Evolutionary conservation across 1,140 invertebrate genomes (phyloP), one percentile per base, ranked within the genome.

Genomic region (Ips typographus): DNA sequence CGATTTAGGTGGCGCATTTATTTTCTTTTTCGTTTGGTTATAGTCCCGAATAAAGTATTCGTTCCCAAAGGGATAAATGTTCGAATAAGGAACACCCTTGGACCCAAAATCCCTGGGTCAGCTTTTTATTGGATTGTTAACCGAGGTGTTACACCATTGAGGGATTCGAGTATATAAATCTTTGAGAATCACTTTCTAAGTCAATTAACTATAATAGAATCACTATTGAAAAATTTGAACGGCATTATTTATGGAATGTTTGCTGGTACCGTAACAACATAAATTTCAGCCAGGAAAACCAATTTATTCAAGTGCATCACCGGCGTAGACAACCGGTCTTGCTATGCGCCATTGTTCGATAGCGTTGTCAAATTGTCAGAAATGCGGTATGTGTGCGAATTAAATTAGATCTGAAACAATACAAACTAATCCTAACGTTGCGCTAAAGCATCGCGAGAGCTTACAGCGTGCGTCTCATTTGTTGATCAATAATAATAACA

Each of bases 401-500:
- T 55, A 55, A 55, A 55, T 55, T 55, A 55, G 52, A 55, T 5
- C 52, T 55, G 52, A 55, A 55, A 55, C 52, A 55, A 55, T 55
- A 36, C 52, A 38, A 37, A 36, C 37, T 55, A 38, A 55, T 55
- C 37, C 52, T 36, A 55, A 55, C 37, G 52, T 55, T 55, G 52
- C 52, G 37, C 4, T n/a, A 47, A 47, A 5, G 37, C 37, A 6
- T 5, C n/a, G 2, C 2, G 7, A 2, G 5, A 6, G n/a, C 6
- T 37, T 36, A 55, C 37, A 38, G 37, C 6, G 2, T 55, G 37
- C 7, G 52, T 38, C 6, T 49, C 7, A 3, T 49, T 49, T 3
- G 44, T 38, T 36, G 4, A 55, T 22, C 22, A 55, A 36, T 7
- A 55, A 2, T 37, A 55, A 36, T 37, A 5, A 55, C n/a, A 5